Conservation (phyloP, 2,797 vertebrate species). For the Ctenochaetus hawaiiensis region DNA sequence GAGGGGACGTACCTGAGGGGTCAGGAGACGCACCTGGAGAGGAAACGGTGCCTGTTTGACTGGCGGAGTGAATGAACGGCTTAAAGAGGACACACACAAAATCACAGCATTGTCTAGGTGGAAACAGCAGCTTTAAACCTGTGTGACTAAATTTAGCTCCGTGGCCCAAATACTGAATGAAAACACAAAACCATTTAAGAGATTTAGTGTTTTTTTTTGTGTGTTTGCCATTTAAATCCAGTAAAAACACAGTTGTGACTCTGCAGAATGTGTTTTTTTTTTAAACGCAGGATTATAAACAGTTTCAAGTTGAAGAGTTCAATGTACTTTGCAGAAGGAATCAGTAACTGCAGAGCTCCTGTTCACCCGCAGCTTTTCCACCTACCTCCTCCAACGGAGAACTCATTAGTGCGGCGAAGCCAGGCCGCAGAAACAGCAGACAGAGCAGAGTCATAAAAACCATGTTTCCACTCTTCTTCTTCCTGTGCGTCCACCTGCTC, state of each 20-base stretch:
- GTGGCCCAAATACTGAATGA: conserved; percentile 1
- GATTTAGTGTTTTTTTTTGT: conserved; percentile 16
- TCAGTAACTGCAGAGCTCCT: conserved; percentile 50
- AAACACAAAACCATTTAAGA: conserved; percentile 6
- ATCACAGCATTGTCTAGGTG: conserved; percentile 11
- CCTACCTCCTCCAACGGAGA: conserved; percentile 81
- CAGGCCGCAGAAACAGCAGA: conserved; percentile 73
- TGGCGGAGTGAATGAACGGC: conserved; percentile 64
- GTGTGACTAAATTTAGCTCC: conserved; percentile 17
- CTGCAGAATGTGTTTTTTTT: conserved; percentile 32
- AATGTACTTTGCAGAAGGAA: conserved; percentile 78
- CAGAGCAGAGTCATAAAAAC: conserved; percentile 65
- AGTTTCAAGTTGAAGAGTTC: conserved; percentile 79
- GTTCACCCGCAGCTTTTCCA: conserved; percentile 63
- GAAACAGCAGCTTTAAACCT: conserved; percentile 11
- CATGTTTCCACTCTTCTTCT: conserved; percentile 72
- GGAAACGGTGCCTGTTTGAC: conserved; percentile 51
- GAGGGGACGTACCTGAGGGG: conserved; percentile 71
- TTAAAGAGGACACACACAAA: conserved; percentile 34
- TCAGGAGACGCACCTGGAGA: conserved; percentile 62
- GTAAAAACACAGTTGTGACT: conserved; percentile 23
- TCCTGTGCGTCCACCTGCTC: conserved; percentile 61
- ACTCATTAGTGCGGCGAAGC: conserved; percentile 65
- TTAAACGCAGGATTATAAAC: conserved; percentile 55
- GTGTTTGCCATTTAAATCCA: conserved; percentile 29